These are phyloP conservation scores for Danio kyathit DNA, from an alignment of 2,797 vertebrate genomes.

Conservation along the genomic window DNA sequence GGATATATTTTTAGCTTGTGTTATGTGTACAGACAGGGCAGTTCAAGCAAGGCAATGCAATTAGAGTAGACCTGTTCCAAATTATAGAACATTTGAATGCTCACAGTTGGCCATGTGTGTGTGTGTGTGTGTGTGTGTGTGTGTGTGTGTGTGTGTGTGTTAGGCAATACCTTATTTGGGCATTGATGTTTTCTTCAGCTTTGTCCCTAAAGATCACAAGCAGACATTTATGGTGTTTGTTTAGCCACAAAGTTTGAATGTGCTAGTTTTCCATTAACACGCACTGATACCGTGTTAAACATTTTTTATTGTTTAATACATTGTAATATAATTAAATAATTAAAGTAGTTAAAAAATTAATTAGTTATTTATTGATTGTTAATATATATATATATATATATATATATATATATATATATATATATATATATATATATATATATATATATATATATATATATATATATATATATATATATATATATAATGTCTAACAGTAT, in stretches of 20 bases:
- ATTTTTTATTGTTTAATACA: not conserved
- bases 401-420: too few species aligned
- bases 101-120: constrained; percentile 53
- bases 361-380: too few species aligned
- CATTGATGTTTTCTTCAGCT: constrained; percentile 33
- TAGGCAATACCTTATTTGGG: constrained; percentile 57
- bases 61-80: constrained; percentile 56
- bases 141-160: constrained; percentile 60
- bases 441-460: too few species aligned
- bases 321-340: too few species aligned
- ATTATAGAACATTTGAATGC: constrained; percentile 64
- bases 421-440: too few species aligned
- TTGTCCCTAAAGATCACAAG: constrained; percentile 19
- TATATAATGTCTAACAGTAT: too few species aligned
- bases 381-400: too few species aligned
- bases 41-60: constrained; percentile 9
- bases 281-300: not conserved
- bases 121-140: constrained; percentile 60
- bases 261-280: constrained; percentile 3
- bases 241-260: constrained; percentile 37
- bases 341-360: too few species aligned
- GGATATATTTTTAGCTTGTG: not conserved
- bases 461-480: too few species aligned
- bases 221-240: constrained; percentile 45
- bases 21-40: not conserved